These are phyloP conservation scores for Tetheella fluctuosa DNA, from an alignment of 2,888 invertebrate genomes.

Conservation along the genomic window DNA sequence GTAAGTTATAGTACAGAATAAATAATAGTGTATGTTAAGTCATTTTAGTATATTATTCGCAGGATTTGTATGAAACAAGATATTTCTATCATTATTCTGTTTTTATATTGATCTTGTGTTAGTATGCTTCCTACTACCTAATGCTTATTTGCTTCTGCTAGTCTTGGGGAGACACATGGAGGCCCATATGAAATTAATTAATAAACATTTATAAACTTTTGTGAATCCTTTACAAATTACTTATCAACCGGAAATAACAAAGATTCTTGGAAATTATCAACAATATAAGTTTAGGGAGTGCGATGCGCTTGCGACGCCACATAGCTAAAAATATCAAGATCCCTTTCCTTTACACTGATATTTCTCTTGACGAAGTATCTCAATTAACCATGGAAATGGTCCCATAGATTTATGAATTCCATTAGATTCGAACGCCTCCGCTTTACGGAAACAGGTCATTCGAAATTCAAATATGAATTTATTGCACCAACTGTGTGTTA, in stretches of 20 bases:
- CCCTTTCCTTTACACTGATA: neutral
- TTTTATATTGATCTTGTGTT: no score
- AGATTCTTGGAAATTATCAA: neutral
- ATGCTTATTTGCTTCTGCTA: no score
- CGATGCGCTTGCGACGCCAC: neutral
- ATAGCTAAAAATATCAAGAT: constrained; percentile 4
- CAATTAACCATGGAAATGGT: neutral
- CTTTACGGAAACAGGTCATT: neutral
- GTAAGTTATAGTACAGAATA: neutral
- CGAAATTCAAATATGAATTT: neutral
- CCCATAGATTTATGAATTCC: neutral
- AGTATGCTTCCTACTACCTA: no score
- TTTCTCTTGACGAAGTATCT: neutral
- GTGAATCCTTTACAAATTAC: neutral
- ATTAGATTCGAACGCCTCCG: neutral
- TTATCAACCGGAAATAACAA: neutral
- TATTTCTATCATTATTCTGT: no score
- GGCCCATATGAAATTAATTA: no score
- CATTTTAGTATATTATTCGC: neutral
- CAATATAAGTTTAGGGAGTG: neutral
- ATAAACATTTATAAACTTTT: neutral
- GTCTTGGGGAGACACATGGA: no score
- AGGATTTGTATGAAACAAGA: no score
- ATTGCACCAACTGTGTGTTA: neutral
- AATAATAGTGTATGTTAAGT: neutral